phyloP scores from a whole-genome alignment of 2,888 invertebrate species.

The Pachliopta kotzebuea region DNA sequence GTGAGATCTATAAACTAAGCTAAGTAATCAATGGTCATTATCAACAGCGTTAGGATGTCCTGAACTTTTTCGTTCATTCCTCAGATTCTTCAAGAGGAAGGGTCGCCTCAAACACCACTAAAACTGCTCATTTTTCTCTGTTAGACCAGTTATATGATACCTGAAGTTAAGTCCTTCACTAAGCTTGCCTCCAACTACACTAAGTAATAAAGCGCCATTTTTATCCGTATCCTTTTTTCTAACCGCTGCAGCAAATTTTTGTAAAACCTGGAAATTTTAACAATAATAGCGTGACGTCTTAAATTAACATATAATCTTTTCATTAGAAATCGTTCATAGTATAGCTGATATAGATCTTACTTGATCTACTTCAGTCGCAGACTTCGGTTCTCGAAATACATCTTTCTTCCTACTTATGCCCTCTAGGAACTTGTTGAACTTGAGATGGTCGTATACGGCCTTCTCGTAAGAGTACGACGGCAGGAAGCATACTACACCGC shows the following conservation, averaged over 20 bases:
- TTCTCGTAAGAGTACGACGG: constrained; percentile 96
- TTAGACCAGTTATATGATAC: constrained; percentile 43
- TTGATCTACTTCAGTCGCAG: constrained; percentile 85
- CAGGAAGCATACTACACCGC: constrained; percentile 96
- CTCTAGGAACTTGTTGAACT: constrained; percentile 81
- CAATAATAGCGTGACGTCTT: too few species aligned
- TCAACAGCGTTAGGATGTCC: too few species aligned
- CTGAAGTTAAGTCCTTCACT: constrained; percentile 98
- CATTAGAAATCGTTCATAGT: not conserved
- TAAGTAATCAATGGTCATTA: too few species aligned
- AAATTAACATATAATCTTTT: not conserved
- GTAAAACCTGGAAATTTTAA: constrained; percentile 52
- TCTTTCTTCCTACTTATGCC: constrained; percentile 85
- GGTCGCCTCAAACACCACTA: too few species aligned
- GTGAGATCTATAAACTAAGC: too few species aligned
- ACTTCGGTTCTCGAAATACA: constrained; percentile 89
- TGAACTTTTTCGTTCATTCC: too few species aligned
- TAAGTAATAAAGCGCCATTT: constrained; percentile 91
- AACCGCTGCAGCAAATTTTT: constrained; percentile 60
- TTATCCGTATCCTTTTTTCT: constrained; percentile 52
- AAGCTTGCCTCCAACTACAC: constrained; percentile 98
- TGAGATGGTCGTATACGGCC: constrained; percentile 82
- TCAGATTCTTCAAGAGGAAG: too few species aligned
- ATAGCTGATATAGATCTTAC: constrained; percentile 63
- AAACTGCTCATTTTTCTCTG: too few species aligned